These are phyloP conservation scores for Panagrolaimus sp. DNA, from an alignment of 1,140 invertebrate species.

Conservation along the genomic window DNA sequence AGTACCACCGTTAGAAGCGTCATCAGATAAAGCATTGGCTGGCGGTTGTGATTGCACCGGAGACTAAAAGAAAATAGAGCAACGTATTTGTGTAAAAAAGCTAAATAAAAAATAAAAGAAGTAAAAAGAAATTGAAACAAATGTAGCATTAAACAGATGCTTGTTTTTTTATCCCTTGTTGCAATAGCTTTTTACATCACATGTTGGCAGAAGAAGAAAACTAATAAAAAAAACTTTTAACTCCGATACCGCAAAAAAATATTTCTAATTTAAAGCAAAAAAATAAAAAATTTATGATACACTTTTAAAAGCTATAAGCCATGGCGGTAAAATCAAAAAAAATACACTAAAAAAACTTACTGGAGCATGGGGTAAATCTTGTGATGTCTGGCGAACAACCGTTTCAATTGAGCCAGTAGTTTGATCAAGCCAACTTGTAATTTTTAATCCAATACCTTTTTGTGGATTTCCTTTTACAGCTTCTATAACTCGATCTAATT, in stretches of 20 bases:
- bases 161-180: too few relatives aligned
- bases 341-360: constrained; percentile 19
- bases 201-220: too few relatives aligned
- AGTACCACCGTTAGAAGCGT: neutral
- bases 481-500: constrained; percentile 49
- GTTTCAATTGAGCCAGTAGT: constrained; percentile 22
- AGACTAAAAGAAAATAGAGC: constrained; percentile 15
- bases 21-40: neutral
- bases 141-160: too few relatives aligned
- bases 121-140: neutral
- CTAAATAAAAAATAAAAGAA: neutral
- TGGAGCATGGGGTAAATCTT: constrained; percentile 15
- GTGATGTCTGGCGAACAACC: constrained; percentile 6
- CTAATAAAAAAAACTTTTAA: too few relatives aligned
- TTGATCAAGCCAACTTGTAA: constrained; percentile 40
- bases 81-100: neutral
- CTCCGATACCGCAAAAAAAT: too few relatives aligned
- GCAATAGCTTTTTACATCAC: too few relatives aligned
- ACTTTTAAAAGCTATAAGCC: too few relatives aligned
- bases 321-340: neutral
- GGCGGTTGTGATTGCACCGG: neutral
- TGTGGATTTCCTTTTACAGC: constrained; percentile 45
- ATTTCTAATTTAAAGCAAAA: too few relatives aligned
- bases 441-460: constrained; percentile 43
- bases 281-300: too few relatives aligned